A percentile compares a stretch with the other conserved stretches of the same genome.
Evolutionary conservation across 1,140 invertebrate species (phyloP).

Genomic region (Steinernema feltiae): DNA sequence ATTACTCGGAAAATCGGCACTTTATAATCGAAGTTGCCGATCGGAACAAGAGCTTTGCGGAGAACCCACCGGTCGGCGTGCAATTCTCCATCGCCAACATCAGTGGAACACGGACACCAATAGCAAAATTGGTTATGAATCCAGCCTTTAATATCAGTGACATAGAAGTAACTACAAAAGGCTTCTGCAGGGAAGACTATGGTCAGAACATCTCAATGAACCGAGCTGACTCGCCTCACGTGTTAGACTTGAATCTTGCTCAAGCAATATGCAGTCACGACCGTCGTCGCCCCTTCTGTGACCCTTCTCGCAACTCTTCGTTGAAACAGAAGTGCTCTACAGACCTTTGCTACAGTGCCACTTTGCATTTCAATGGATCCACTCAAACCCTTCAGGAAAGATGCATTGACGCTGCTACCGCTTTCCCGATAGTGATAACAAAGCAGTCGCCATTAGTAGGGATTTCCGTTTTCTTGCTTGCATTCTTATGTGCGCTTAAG

Average conservation of each 20-base stretch:
- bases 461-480: background rate
- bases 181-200: background rate
- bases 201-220: background rate
- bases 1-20: constrained; percentile 49
- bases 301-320: background rate
- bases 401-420: constrained; percentile 38
- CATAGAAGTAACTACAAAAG: background rate
- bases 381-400: constrained; percentile 35
- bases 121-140: background rate
- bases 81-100: constrained; percentile 25
- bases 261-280: constrained; percentile 29
- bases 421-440: constrained; percentile 21
- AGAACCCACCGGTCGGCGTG: constrained; percentile 31
- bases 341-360: constrained; percentile 43
- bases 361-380: constrained; percentile 32
- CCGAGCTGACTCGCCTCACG: background rate
- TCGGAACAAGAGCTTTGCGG: constrained; percentile 16
- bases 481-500: no score
- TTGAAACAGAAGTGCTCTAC: constrained; percentile 7
- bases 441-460: background rate
- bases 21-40: constrained; percentile 48
- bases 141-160: background rate
- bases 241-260: constrained; percentile 30
- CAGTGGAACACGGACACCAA: background rate
- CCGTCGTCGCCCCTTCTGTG: constrained; percentile 28